Evolutionary conservation across 2,797 vertebrate species (phyloP).

Genomic region (Taeniopygia guttata): DNA sequence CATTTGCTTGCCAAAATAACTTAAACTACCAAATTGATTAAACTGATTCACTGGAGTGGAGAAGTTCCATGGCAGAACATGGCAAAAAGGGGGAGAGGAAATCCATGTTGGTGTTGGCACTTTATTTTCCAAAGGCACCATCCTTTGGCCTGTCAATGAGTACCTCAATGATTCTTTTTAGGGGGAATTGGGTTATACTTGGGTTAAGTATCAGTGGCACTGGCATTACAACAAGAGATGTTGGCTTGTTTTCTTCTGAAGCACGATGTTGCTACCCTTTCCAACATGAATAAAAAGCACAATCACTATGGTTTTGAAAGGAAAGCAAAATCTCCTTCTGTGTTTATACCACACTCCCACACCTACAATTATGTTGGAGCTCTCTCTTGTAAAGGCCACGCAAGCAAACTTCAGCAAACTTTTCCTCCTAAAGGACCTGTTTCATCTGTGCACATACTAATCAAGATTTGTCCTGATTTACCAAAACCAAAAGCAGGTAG

Average conservation of each 20-base stretch:
- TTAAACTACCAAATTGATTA: background rate
- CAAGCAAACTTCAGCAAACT: background rate
- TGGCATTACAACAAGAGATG: background rate
- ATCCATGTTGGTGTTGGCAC: too few species aligned
- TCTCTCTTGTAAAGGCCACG: background rate
- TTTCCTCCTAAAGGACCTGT: background rate
- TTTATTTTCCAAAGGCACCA: background rate
- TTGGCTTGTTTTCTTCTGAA: background rate
- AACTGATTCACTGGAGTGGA: background rate
- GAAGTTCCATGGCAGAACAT: background rate
- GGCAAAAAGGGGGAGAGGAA: background rate
- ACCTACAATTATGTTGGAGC: background rate
- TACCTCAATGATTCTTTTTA: background rate
- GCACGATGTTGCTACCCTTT: background rate
- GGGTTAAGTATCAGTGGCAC: background rate
- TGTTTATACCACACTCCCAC: background rate
- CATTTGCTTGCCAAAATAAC: background rate
- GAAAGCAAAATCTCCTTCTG: background rate
- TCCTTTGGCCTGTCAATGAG: background rate
- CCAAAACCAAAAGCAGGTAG: background rate
- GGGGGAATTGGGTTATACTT: background rate
- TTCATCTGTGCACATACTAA: background rate
- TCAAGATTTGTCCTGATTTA: background rate
- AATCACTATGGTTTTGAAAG: background rate
- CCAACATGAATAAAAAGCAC: background rate